phyloP scores from a whole-genome alignment of 2,113 vertebrate species.

The Phodopus roborovskii region DNA sequence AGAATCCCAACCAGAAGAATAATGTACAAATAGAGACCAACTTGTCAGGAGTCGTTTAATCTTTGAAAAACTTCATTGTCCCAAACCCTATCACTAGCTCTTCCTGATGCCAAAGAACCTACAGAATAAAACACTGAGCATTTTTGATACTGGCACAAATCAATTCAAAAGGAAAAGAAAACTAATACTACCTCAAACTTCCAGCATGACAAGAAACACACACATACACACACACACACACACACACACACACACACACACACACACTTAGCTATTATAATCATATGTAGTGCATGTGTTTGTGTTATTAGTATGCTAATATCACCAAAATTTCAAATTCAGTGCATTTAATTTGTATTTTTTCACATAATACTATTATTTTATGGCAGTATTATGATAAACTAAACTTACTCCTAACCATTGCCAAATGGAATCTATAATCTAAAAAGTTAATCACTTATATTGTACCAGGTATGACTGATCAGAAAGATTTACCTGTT shows the following conservation, averaged over 20 bases:
- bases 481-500: neutral
- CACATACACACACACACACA: neutral
- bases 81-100: neutral
- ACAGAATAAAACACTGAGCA: neutral
- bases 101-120: neutral
- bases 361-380: neutral
- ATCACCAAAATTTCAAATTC: neutral
- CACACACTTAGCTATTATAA: neutral
- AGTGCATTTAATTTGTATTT: neutral
- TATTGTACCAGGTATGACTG: neutral
- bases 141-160: neutral
- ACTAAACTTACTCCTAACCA: neutral
- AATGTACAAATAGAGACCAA: neutral
- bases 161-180: neutral
- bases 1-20: neutral
- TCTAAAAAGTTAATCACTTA: neutral
- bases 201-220: neutral
- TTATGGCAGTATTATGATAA: neutral
- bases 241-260: neutral
- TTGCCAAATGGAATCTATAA: neutral
- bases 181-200: neutral
- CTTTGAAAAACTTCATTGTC: rapidly evolving
- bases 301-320: neutral
- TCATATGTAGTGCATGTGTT: neutral
- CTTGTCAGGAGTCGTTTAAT: neutral